Base-by-base conservation (phyloP, 2,888 invertebrate species). In the Drosophila hamatofila region DNA sequence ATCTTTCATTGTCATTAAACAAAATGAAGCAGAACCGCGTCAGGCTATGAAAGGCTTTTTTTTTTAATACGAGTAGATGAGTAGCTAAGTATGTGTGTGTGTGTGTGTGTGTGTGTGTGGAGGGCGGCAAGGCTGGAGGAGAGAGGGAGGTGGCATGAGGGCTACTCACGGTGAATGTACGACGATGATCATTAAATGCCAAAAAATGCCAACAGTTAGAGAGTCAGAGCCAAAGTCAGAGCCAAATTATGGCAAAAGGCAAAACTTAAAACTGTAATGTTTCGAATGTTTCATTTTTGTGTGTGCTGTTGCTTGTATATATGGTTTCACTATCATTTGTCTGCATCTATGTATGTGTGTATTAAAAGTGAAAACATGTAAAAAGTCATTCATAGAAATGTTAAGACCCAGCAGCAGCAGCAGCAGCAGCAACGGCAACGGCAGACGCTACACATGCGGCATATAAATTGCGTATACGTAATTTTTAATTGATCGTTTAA, bases 391-490 rank as follows among this genome's bases (percentile, higher is more conserved):
- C 74, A 80, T 75, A 69, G 73, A 80, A 77, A 78, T 72, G 80
- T 57, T 60, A 69, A 78, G 72, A 54, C 33, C 57, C 48, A 44
- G 42, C 74, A 60, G 37, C 41, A 44, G 14, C 44, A 44, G 44
- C 44, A 39, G 39, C 39, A 25, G 37, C 52, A 70, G 52, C 63
- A 30, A 8, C 27, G 60, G 52, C 75, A 69, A 51, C 56, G 69
- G 61, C 71, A 46, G 37, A 51, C 49, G 54, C 67, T 60, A 71
- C 70, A 69, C 72, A 85, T 65, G 21, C 80, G 88, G 87, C 72
- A 85, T 85, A 85, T 84, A 89, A 89, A 85, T 89, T 87, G 69
- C 84, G 89, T 85, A 85, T 85, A 85, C 87, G 84, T 85, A 88
- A 85, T 89, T 86, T 49, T 85, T 86, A 88, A 88, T 85, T 85